Evolutionary conservation across 2,797 vertebrate species (phyloP).

Genomic region (Eupleurogrammus muticus): DNA sequence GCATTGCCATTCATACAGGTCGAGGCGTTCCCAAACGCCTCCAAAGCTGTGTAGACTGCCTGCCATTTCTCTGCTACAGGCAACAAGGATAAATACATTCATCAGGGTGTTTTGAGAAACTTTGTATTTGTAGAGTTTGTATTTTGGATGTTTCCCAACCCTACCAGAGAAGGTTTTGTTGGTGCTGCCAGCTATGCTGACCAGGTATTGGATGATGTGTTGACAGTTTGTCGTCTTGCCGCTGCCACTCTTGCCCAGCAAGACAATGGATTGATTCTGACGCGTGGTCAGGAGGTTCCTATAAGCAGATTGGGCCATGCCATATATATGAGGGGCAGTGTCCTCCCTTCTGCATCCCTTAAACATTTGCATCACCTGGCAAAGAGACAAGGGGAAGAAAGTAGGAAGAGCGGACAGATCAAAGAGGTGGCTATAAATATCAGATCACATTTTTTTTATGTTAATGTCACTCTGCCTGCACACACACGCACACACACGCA

Average conservation of each 20-base stretch:
- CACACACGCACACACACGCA: neutral
- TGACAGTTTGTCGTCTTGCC: constrained; percentile 97
- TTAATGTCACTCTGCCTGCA: constrained; percentile 5
- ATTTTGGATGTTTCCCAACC: constrained; percentile 44
- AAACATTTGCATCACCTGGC: constrained; percentile 99
- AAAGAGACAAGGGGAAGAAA: neutral
- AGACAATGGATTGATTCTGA: constrained; percentile 94
- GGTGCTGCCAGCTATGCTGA: constrained; percentile 89
- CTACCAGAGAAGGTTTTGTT: constrained; percentile 94
- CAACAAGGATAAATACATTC: constrained; percentile 9
- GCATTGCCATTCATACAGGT: constrained; percentile 92
- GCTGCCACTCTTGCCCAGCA: constrained; percentile 93
- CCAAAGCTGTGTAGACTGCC: constrained; percentile 93
- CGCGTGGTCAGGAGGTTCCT: constrained; percentile 93
- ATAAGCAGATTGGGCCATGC: constrained; percentile 94
- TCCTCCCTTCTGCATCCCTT: constrained; percentile 95
- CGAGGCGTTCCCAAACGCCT: constrained; percentile 95
- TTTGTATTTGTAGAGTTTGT: too few species aligned
- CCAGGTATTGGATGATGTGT: constrained; percentile 94
- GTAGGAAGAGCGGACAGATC: neutral
- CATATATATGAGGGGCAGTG: constrained; percentile 93
- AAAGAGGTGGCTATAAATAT: neutral
- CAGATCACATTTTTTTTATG: neutral
- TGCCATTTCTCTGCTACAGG: constrained; percentile 95
- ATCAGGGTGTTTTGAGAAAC: neutral